Evolutionary conservation across 2,888 invertebrate species (phyloP).

Genomic region (Dioctria linearis): DNA sequence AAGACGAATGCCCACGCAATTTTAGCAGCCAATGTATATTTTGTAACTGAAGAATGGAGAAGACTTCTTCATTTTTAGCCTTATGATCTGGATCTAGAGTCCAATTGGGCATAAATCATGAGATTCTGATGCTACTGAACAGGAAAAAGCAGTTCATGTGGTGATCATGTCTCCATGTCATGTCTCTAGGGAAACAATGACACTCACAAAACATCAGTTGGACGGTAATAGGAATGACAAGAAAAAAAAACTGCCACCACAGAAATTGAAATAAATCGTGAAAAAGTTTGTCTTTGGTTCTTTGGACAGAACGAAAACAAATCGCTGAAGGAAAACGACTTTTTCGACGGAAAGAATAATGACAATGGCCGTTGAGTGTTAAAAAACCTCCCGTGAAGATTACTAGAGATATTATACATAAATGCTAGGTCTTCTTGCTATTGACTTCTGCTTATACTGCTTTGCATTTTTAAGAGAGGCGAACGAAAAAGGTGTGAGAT

Average conservation of each 20-base stretch:
- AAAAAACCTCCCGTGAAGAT: slow-evolving; percentile 27
- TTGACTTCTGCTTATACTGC: not conserved
- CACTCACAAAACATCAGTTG: not conserved
- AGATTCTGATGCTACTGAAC: not conserved
- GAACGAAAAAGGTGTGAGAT: slow-evolving; percentile 30
- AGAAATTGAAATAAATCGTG: slow-evolving; percentile 29
- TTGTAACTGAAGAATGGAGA: no score
- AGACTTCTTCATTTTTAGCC: slow-evolving; percentile 35
- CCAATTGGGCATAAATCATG: slow-evolving; percentile 44
- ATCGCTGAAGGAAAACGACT: slow-evolving; percentile 33
- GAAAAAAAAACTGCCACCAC: slow-evolving; percentile 7
- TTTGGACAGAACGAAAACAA: slow-evolving; percentile 36
- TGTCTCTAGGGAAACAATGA: slow-evolving; percentile 8
- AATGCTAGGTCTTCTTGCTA: not conserved
- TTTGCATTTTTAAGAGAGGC: slow-evolving; percentile 36
- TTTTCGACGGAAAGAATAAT: slow-evolving; percentile 12
- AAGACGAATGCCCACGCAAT: slow-evolving; percentile 11
- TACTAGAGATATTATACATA: not conserved
- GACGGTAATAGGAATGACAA: not conserved
- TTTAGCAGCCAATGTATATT: not conserved
- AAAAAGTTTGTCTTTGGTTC: slow-evolving; percentile 17
- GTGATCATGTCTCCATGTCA: slow-evolving; percentile 31
- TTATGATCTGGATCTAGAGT: slow-evolving; percentile 36
- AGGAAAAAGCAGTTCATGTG: not conserved
- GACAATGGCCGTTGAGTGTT: not conserved